Percentiles rank a stretch among this genome's conserved stretches.
These are phyloP conservation scores for Chironomus tentans DNA, from an alignment of 2,888 invertebrate genomes.

Conservation along the genomic window DNA sequence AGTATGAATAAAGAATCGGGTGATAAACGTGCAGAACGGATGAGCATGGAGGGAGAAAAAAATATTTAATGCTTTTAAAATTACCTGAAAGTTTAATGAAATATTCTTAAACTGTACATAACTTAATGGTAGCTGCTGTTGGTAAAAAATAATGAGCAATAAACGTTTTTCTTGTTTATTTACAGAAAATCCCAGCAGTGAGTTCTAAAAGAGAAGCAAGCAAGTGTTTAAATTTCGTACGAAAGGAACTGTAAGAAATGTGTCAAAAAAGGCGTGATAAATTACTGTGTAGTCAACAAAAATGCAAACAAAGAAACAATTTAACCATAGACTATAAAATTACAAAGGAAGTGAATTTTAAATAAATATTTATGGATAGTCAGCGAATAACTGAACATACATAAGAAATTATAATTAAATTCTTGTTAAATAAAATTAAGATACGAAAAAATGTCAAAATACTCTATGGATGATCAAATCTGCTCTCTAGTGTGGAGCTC, in stretches of 20 bases:
- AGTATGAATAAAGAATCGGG: no score
- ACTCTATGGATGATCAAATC: conserved; percentile 4
- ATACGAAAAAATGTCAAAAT: background rate
- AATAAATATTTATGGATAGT: background rate
- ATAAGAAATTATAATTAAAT: background rate
- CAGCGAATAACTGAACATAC: no score
- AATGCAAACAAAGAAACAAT: conserved; percentile 1
- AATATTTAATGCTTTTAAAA: no score
- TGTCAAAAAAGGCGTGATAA: conserved; percentile 16
- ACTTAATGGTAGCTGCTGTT: no score
- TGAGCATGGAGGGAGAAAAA: no score
- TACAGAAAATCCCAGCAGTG: no score
- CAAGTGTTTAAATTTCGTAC: background rate
- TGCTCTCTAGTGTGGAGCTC: conserved; percentile 10
- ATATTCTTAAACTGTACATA: no score
- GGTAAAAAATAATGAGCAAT: no score
- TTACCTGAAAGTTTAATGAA: no score
- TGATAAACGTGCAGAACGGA: no score
- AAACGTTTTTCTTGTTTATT: no score
- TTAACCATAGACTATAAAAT: background rate
- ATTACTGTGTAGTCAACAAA: background rate
- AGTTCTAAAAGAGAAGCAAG: no score
- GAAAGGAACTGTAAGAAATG: background rate
- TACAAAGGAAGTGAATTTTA: background rate
- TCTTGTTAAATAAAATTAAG: background rate